Conservation (phyloP, 1,140 invertebrate genomes). For the Ceratina calcarata region DNA sequence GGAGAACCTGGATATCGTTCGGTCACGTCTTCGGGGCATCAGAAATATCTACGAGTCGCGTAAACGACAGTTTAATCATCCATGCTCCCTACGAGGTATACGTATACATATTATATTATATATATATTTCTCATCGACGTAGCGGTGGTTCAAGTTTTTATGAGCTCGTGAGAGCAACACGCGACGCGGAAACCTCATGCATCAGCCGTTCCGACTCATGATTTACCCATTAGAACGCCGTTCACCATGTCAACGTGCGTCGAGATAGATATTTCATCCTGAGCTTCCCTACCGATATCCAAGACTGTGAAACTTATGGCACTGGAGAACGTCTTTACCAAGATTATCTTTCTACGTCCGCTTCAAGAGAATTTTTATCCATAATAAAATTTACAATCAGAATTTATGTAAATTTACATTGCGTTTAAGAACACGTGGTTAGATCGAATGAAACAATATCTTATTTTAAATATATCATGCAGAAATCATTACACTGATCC, state of each 20-base stretch:
- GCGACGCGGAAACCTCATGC: constrained; percentile 47
- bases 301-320: neutral
- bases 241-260: constrained; percentile 47
- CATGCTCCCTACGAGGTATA: constrained; percentile 28
- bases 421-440: too few species aligned
- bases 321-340: constrained; percentile 9
- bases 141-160: constrained; percentile 55
- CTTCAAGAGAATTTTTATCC: constrained; percentile 1
- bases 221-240: constrained; percentile 63
- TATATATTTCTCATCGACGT: constrained; percentile 29
- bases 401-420: too few species aligned
- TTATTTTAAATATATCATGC: too few species aligned
- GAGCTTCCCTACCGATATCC: constrained; percentile 44
- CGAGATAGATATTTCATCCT: constrained; percentile 66
- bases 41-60: constrained; percentile 42
- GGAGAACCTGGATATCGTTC: neutral
- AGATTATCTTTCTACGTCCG: neutral
- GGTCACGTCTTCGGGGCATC: constrained; percentile 26
- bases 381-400: too few species aligned
- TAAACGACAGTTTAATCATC: constrained; percentile 63
- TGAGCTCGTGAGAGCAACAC: constrained; percentile 32
- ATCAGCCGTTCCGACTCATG: constrained; percentile 63
- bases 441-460: too few species aligned
- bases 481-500: too few species aligned
- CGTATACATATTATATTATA: too few species aligned